These are phyloP conservation scores for Microcebus jonahi DNA, from an alignment of 2,113 vertebrate genomes.

Conservation along the genomic window DNA sequence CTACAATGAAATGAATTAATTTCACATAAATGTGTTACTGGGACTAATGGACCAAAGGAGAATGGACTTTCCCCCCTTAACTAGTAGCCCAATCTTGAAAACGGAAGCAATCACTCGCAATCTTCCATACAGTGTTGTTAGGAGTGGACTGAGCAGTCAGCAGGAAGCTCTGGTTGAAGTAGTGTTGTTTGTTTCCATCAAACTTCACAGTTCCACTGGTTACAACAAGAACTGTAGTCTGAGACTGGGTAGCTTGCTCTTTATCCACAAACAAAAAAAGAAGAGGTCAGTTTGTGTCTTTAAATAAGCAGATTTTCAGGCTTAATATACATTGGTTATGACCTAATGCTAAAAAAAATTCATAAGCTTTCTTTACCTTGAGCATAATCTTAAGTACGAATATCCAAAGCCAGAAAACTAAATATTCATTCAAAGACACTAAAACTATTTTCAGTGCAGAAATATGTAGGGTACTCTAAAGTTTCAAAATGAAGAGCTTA, in stretches of 20 bases:
- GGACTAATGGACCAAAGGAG: conserved; percentile 34
- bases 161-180: conserved; percentile 98
- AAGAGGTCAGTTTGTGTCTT: conserved; percentile 2
- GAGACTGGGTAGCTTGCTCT: conserved; percentile 95
- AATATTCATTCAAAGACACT: conserved; percentile 28
- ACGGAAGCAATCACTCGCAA: conserved; percentile 97
- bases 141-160: conserved; percentile 92
- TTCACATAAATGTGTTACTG: conserved; percentile 21
- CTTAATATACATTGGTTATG: neutral
- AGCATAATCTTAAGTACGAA: neutral
- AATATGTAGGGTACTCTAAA: neutral
- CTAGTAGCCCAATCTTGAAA: conserved; percentile 95
- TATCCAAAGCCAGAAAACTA: conserved; percentile 16
- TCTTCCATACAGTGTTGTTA: conserved; percentile 95
- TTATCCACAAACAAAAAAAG: neutral
- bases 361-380: conserved; percentile 7
- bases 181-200: conserved; percentile 95
- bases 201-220: conserved; percentile 95
- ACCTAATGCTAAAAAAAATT: neutral
- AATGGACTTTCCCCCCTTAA: conserved; percentile 67
- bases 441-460: conserved; percentile 43
- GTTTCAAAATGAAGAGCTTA: conserved; percentile 38
- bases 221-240: conserved; percentile 95
- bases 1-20: conserved; percentile 35
- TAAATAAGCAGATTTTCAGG: conserved; percentile 38